Percentiles rank a stretch among this genome's conserved stretches.
Evolutionary conservation across 2,888 invertebrate genomes (phyloP).

Genomic region (Lasioglossum marginatum): DNA sequence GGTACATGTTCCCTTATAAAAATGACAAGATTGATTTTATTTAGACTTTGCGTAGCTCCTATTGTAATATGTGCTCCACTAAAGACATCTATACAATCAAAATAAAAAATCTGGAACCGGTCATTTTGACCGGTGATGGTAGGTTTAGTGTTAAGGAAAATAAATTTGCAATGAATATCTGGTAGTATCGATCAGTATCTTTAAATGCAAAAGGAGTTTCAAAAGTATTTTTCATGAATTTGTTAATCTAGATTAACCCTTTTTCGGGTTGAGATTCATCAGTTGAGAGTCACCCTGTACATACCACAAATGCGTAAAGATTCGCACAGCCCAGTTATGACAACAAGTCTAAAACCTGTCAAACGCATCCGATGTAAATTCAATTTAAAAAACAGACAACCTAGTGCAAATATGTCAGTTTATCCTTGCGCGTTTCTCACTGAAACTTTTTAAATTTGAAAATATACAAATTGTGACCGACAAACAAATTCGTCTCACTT

Average conservation of each 20-base stretch:
- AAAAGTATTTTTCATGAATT: not conserved
- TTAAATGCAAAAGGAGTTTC: not conserved
- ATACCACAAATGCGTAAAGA: not conserved
- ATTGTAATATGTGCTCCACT: too few species aligned
- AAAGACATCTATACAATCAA: too few species aligned
- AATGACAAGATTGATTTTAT: too few species aligned
- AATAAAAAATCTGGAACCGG: too few species aligned
- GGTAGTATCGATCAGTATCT: too few species aligned
- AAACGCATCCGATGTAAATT: not conserved
- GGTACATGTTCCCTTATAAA: too few species aligned
- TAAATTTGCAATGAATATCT: too few species aligned
- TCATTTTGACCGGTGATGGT: too few species aligned
- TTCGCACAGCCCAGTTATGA: not conserved
- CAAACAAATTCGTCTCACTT: not conserved
- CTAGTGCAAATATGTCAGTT: not conserved
- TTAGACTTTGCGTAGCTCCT: too few species aligned
- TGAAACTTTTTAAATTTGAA: not conserved
- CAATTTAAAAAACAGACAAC: slow-evolving; percentile 14
- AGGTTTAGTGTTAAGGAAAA: too few species aligned
- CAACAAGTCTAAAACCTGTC: not conserved
- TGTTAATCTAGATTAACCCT: not conserved
- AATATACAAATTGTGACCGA: not conserved
- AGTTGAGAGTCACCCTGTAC: not conserved
- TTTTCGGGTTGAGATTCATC: not conserved
- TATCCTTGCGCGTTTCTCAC: not conserved